These are phyloP conservation scores for Acrocephalus arundinaceus DNA, from an alignment of 2,113 vertebrate genomes.

Conservation along the genomic window DNA sequence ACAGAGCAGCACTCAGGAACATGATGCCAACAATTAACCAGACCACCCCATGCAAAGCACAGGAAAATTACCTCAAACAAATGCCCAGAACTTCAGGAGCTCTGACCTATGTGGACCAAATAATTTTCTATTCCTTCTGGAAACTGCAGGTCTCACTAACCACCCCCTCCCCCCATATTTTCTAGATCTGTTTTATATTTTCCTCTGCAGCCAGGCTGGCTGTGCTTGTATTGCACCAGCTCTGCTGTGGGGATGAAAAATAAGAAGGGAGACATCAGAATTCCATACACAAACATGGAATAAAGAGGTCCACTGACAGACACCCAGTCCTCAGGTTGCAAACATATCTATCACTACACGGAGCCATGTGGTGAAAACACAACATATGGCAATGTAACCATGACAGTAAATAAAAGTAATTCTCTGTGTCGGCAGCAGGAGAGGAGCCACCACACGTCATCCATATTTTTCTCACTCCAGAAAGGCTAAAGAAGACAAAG, in stretches of 20 bases:
- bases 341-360: not conserved
- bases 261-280: not conserved
- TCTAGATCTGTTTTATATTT: not conserved
- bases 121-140: not conserved
- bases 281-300: not conserved
- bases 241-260: not conserved
- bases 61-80: not conserved
- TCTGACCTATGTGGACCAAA: not conserved
- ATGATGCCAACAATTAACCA: not conserved
- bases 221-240: not conserved
- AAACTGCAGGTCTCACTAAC: not conserved
- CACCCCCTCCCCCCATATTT: not conserved
- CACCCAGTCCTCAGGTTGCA: not conserved
- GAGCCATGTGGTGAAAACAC: not conserved
- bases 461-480: not conserved
- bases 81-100: not conserved
- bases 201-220: not conserved
- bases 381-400: conserved; percentile 12
- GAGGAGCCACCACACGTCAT: not conserved
- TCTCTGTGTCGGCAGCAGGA: not conserved
- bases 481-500: not conserved
- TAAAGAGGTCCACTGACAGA: not conserved
- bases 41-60: not conserved
- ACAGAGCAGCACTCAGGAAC: not conserved
- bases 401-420: conserved; percentile 26